Conservation (phyloP, 2,888 invertebrate species). For the Harpalus rubripes region DNA sequence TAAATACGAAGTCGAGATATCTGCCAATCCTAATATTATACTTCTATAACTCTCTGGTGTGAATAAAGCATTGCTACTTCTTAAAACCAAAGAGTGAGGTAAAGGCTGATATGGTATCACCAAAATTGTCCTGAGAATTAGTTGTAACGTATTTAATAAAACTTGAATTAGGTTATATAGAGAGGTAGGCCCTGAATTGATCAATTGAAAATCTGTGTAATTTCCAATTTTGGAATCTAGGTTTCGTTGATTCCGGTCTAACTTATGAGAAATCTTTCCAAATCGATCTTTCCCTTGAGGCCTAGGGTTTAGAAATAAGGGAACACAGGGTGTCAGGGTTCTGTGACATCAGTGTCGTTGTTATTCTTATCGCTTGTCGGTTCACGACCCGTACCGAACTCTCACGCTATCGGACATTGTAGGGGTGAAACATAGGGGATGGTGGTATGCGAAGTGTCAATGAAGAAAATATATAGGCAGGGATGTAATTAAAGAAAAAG, state of each 20-base stretch:
- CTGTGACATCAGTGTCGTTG: constrained; percentile 48
- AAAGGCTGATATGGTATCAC: no score
- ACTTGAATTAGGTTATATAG: no score
- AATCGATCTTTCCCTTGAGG: neutral
- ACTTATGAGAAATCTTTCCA: neutral
- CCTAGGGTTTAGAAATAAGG: neutral
- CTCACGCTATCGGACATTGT: neutral
- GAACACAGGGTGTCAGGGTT: constrained; percentile 36
- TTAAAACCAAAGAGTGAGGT: no score
- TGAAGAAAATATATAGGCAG: neutral
- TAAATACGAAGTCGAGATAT: no score
- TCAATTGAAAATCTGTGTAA: neutral
- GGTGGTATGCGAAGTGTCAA: neutral
- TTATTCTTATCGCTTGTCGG: constrained; percentile 48
- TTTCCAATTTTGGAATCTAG: neutral
- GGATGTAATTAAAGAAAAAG: neutral
- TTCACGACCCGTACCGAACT: neutral
- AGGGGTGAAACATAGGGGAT: neutral
- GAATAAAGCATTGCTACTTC: no score
- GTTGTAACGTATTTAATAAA: no score
- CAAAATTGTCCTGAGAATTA: no score
- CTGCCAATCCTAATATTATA: no score
- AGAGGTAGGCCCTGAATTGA: neutral
- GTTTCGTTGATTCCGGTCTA: neutral
- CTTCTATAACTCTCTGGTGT: no score